A percentile compares a stretch with the other conserved stretches of the same genome.
These are phyloP conservation scores for Balearica regulorum DNA, from an alignment of 2,797 vertebrate species.

Conservation along the genomic window DNA sequence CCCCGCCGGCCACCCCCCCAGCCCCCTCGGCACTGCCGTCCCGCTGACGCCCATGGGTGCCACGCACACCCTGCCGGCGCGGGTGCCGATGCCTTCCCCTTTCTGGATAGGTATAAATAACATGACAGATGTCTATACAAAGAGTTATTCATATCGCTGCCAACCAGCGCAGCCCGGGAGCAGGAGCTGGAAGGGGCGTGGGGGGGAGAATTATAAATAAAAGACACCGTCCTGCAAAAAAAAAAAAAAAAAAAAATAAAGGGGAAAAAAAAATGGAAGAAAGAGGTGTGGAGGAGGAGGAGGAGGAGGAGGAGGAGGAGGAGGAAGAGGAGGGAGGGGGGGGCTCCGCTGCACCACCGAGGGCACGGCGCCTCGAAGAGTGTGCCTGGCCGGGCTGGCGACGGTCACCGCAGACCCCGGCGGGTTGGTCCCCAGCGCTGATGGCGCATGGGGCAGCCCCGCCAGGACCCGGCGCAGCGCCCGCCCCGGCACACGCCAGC, in stretches of 20 bases:
- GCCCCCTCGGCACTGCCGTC: background rate
- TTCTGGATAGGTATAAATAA: constrained; percentile 53
- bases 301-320: background rate
- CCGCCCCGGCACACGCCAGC: accelerated
- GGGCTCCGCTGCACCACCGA: background rate
- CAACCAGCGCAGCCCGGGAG: constrained; percentile 40
- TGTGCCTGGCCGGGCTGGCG: accelerated
- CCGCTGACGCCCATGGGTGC: constrained; percentile 30
- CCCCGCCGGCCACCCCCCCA: background rate
- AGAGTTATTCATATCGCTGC: constrained; percentile 63
- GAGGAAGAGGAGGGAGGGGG: background rate
- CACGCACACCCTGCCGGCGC: background rate
- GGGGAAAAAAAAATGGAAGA: background rate
- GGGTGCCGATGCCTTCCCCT: constrained; percentile 30
- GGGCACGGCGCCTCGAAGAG: background rate
- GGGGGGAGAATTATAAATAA: constrained; percentile 30
- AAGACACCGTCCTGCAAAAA: constrained; percentile 1
- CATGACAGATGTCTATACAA: constrained; percentile 65
- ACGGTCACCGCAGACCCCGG: background rate
- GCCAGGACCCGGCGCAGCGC: accelerated
- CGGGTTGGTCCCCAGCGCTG: background rate
- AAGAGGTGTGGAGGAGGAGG: background rate
- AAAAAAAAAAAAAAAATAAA: background rate
- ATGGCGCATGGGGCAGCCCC: background rate
- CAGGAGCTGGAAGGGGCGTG: constrained; percentile 25